Conservation (phyloP, 2,113 vertebrate genomes). For the Callithrix jacchus region DNA sequence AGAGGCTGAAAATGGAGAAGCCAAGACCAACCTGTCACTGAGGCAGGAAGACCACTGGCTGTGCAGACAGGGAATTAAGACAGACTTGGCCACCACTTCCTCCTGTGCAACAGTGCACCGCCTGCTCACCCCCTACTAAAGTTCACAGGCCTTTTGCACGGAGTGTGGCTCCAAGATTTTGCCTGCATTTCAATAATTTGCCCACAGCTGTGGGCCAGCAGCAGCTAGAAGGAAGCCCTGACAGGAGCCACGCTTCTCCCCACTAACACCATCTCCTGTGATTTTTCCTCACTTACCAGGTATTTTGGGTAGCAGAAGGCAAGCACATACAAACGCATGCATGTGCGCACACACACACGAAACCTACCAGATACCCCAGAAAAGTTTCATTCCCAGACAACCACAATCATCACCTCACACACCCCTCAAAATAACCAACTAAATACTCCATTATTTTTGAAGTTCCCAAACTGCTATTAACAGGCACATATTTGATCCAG, state of each 20-base stretch:
- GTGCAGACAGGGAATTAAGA: neutral
- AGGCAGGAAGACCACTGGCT: neutral
- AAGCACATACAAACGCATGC: neutral
- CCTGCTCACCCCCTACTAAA: neutral
- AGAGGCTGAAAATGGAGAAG: conserved; percentile 19
- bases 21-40: conserved; percentile 57
- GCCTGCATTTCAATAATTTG: conserved; percentile 10
- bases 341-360: neutral
- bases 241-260: neutral
- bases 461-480: conserved; percentile 31
- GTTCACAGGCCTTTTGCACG: neutral
- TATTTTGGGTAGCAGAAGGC: neutral
- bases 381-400: neutral
- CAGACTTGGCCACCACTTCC: neutral
- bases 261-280: neutral
- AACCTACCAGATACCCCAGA: neutral
- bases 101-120: neutral
- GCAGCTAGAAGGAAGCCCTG: neutral
- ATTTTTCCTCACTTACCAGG: neutral
- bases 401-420: neutral
- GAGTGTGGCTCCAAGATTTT: neutral
- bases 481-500: neutral
- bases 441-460: neutral
- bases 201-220: neutral
- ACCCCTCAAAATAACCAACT: neutral